Base-by-base conservation (phyloP, 1,140 invertebrate species). In the Scaptomyza hsui region DNA sequence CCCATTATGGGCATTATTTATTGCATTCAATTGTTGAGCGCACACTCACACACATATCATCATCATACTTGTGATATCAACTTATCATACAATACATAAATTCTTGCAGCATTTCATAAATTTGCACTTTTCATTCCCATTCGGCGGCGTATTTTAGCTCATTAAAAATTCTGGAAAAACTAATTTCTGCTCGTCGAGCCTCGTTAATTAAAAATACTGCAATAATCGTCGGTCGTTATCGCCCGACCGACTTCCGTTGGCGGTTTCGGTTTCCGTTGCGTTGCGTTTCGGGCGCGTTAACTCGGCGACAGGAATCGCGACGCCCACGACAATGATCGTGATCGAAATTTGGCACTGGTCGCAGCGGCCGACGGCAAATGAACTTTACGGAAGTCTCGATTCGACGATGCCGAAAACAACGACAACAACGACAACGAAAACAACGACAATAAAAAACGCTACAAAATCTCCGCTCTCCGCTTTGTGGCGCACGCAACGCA, bases 401-500 rank as follows among this genome's bases (percentile, higher is more conserved):
- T 24, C 45, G 26, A 71, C 45, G 61, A 37, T 42, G 32, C 35
- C 64, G 32, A 45, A 49, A 37, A 75, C 57, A 48, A 59, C 68
- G 65, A 72, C 48, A 67, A 44, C 57, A 52, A 65, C 45, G 51
- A 44, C 32, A 24, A 24, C 64, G 24, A 45, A 41, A 29, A 75
- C 53, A 48, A 59, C 68, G 65, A 72, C 52, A 59, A 53, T 49
- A 29, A 29, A 9, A 80, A 74, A 69, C 56, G 45, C 62, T 48
- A 71, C 21, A 69, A 72, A 78, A 49, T 83, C 81, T 70, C 70
- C 82, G 78, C 73, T 90, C 72, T 48, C 78, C 77, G 78, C 79
- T 81, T 80, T 72, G 89, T 79, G 79, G 82, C 81, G 89, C 89
- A 90, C 89, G 83, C 86, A 90, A 90, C 89, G 89, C 89, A 82